Conservation (phyloP, 2,888 invertebrate genomes). For the Scaptomyza reducta region DNA sequence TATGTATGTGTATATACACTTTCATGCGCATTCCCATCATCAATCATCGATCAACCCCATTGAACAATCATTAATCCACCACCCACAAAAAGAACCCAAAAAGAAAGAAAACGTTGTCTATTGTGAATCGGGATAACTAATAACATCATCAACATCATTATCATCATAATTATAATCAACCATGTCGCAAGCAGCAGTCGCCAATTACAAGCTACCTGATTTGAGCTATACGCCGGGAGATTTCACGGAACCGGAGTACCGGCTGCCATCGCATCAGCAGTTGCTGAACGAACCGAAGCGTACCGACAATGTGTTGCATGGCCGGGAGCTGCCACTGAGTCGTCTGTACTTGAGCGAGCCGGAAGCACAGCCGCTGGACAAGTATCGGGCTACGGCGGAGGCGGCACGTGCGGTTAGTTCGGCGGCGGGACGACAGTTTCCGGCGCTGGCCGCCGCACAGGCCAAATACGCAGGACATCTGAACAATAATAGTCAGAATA, state of each 20-base stretch:
- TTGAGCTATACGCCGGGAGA: slow-evolving; percentile 85
- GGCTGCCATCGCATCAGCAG: slow-evolving; percentile 82
- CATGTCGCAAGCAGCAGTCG: slow-evolving; percentile 64
- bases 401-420: slow-evolving; percentile 27
- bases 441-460: slow-evolving; percentile 64
- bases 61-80: slow-evolving; percentile 8
- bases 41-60: slow-evolving; percentile 1
- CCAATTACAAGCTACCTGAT: slow-evolving; percentile 56
- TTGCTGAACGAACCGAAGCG: slow-evolving; percentile 75
- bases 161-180: slow-evolving; percentile 21
- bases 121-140: slow-evolving; percentile 4
- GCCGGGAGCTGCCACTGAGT: slow-evolving; percentile 73
- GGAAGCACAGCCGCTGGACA: slow-evolving; percentile 19
- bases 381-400: slow-evolving; percentile 15
- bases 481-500: slow-evolving; percentile 43
- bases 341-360: slow-evolving; percentile 78
- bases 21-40: slow-evolving; percentile 8
- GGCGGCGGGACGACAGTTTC: slow-evolving; percentile 61
- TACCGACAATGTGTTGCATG: slow-evolving; percentile 63
- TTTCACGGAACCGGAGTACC: slow-evolving; percentile 84
- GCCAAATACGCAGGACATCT: slow-evolving; percentile 61
- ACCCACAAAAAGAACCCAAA: background rate
- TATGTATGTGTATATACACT: slow-evolving; percentile 3
- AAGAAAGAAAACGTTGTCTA: background rate
- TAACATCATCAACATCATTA: slow-evolving; percentile 5